Base-by-base conservation (phyloP, 2,113 vertebrate genomes). In the human (Homo sapiens) region DNA sequence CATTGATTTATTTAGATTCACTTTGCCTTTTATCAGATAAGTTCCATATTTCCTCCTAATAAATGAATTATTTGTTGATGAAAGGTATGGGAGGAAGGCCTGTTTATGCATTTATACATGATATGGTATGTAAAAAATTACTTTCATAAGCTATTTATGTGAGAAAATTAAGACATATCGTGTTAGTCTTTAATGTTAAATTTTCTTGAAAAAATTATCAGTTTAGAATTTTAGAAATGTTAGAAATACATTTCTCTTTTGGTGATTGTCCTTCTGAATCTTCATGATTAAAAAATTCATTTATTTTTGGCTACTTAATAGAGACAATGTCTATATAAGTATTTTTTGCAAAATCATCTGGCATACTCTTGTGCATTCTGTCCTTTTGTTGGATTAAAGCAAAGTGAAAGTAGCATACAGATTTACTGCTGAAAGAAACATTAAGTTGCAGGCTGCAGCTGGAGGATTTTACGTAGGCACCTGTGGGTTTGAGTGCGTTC, bases 381-480 rank as follows among this genome's bases (percentile, higher is more conserved):
- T 87, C 48, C 32, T 32, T 75, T 97, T 83, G 78, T 57, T 81
- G 91, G 32, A 81, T 97, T 96, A 90, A 88, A 94, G 93, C 94
- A 89, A 83, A 95, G 90, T 84, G 87, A 81, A 95, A 90, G 96
- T 90, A 85, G 90, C 96, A 87, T 96, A 91, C 52, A 59, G 94
- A 89, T 96, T 85, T 97, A 96, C 97, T 97, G 95, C 97, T 93
- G 45, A 92, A 94, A 97, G 92, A 98, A 93, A 95, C 96, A 87
- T 93, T 93, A 94, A 97, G 97, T 97, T 97, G 93, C 96, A 98
- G 97, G 94, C 98, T 98, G 98, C 98, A 98, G 98, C 98, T 97
- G 97, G 94, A 98, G 96, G 97, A 97, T 97, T 98, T 97, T 98
- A 98, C 97, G 94, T 98, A 98, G 97, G 98, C 97, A 97, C 98